phyloP scores from a whole-genome alignment of 2,797 vertebrate species.

The Lithobates pipiens region DNA sequence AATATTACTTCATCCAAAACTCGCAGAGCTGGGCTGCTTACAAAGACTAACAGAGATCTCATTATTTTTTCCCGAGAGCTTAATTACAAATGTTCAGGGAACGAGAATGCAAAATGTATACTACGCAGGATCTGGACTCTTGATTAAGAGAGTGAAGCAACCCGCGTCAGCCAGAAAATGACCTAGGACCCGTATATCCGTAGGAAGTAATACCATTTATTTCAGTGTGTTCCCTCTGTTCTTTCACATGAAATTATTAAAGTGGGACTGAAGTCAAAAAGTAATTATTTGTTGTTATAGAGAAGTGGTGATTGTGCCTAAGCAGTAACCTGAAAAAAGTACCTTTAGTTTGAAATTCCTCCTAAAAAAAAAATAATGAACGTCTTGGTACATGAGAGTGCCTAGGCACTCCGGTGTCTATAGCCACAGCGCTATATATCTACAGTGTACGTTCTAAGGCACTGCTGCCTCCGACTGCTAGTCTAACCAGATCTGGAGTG shows the following conservation, averaged over 20 bases:
- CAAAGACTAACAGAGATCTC: neutral
- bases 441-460: too few relatives aligned
- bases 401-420: too few relatives aligned
- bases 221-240: neutral
- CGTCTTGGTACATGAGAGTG: too few relatives aligned
- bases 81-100: conserved; percentile 27
- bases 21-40: conserved; percentile 16
- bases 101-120: neutral
- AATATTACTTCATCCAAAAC: conserved; percentile 34
- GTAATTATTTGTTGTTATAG: neutral
- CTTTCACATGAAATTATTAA: neutral
- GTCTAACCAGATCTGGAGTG: too few relatives aligned
- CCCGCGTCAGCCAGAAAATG: neutral
- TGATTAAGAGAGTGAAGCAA: neutral
- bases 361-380: too few relatives aligned
- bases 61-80: conserved; percentile 9
- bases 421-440: too few relatives aligned
- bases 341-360: too few relatives aligned
- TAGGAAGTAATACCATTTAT: too few relatives aligned
- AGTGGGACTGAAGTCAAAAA: neutral
- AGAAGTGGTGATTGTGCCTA: neutral
- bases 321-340: neutral
- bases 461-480: too few relatives aligned
- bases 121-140: neutral
- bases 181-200: neutral